Evolutionary conservation across 2,888 invertebrate genomes (phyloP).

Genomic region (Andrena chrysosceles): DNA sequence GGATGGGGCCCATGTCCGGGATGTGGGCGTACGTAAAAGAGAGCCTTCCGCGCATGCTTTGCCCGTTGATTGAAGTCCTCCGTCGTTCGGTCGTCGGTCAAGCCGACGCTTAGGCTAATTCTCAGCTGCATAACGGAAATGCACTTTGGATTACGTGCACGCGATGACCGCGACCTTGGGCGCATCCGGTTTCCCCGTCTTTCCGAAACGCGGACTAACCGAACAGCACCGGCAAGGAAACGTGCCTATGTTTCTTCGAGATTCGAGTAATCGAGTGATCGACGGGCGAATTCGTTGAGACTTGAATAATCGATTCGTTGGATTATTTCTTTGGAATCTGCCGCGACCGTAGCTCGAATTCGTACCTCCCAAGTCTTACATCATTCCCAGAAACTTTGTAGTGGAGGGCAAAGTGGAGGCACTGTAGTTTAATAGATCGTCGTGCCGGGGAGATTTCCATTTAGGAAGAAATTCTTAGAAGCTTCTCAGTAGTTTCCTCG

Average conservation of each 20-base stretch:
- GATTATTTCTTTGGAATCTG: not conserved
- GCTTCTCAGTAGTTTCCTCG: not conserved
- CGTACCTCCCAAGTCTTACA: no score
- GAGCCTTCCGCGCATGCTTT: constrained; percentile 66
- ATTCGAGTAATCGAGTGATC: no score
- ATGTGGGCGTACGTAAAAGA: constrained; percentile 77
- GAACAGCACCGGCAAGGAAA: not conserved
- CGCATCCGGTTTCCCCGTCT: constrained; percentile 68
- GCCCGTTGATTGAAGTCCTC: constrained; percentile 62
- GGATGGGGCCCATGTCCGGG: constrained; percentile 72
- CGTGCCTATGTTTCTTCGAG: no score
- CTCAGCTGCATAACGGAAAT: constrained; percentile 68
- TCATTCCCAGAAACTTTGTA: no score
- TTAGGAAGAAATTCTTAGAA: no score
- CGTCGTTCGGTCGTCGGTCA: constrained; percentile 31
- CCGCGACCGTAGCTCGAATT: no score
- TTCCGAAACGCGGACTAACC: not conserved
- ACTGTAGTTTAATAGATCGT: no score
- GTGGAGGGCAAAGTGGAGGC: no score
- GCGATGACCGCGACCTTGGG: constrained; percentile 67
- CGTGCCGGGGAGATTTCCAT: no score
- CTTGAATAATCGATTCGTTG: not conserved
- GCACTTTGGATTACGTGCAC: constrained; percentile 52
- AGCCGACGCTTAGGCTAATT: constrained; percentile 61
- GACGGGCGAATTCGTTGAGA: no score